Evolutionary conservation across 2,797 vertebrate genomes (phyloP).

Genomic region (Antennarius maculatus): DNA sequence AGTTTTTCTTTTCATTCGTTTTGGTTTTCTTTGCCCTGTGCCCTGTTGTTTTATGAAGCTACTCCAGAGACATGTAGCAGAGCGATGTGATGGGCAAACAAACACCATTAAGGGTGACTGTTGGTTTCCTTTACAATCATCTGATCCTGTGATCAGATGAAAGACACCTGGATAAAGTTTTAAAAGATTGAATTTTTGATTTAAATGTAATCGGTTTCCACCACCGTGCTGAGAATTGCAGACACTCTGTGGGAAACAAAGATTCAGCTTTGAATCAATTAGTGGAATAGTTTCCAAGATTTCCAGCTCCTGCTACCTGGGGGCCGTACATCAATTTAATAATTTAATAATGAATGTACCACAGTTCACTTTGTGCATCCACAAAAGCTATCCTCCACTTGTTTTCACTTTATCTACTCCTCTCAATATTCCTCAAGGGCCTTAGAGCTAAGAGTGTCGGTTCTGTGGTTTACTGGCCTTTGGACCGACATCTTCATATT

Average conservation of each 20-base stretch:
- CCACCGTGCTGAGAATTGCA: not conserved
- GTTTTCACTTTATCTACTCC: conserved; percentile 13
- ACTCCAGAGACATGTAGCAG: not conserved
- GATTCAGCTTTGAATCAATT: conserved; percentile 5
- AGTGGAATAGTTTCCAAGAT: not conserved
- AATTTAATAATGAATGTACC: conserved; percentile 35
- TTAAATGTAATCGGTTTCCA: no score
- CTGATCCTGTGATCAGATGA: not conserved
- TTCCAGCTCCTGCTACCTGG: not conserved
- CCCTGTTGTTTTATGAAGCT: not conserved
- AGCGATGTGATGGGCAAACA: not conserved
- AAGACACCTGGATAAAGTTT: conserved; percentile 3
- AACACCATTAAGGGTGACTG: not conserved
- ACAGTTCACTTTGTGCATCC: conserved; percentile 25
- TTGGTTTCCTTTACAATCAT: not conserved
- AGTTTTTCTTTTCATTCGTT: not conserved
- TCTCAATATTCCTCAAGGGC: conserved; percentile 25
- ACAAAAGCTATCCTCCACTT: conserved; percentile 20
- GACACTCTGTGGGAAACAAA: conserved; percentile 2
- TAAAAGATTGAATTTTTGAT: not conserved
- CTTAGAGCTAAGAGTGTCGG: conserved; percentile 17
- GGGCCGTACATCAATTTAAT: conserved; percentile 1
- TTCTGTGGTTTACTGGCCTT: conserved; percentile 43
- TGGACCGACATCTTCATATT: conserved; percentile 22
- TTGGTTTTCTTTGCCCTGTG: not conserved